phyloP scores from a whole-genome alignment of 2,113 vertebrate genomes.

The Oreochromis tanganicae region DNA sequence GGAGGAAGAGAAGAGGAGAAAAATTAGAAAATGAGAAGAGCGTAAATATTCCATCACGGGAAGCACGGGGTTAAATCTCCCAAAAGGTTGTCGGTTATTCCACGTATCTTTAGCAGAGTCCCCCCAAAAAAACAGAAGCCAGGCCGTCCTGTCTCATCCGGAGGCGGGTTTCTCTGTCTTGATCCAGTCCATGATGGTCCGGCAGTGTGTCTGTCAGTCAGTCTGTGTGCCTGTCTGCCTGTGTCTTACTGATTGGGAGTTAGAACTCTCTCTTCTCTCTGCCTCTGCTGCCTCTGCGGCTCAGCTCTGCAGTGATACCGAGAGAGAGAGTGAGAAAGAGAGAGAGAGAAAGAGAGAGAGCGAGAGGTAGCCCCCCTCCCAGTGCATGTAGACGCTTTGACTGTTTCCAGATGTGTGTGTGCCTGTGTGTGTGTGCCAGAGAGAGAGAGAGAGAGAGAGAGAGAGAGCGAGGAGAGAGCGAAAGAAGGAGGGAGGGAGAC shows the following conservation, averaged over 20 bases:
- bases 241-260: slow-evolving; percentile 59
- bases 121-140: slow-evolving; percentile 41
- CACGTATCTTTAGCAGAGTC: slow-evolving; percentile 53
- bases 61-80: slow-evolving; percentile 67
- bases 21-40: slow-evolving; percentile 44
- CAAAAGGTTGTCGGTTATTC: slow-evolving; percentile 63
- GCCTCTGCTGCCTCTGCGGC: slow-evolving; percentile 69
- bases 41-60: slow-evolving; percentile 69
- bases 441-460: background rate
- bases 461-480: background rate
- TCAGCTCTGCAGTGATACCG: slow-evolving; percentile 70
- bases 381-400: slow-evolving; percentile 73
- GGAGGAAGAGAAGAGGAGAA: slow-evolving; percentile 46
- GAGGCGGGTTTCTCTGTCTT: slow-evolving; percentile 47
- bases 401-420: slow-evolving; percentile 80
- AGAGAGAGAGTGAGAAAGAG: slow-evolving; percentile 22
- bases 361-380: slow-evolving; percentile 45
- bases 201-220: slow-evolving; percentile 37
- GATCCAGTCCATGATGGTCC: slow-evolving; percentile 66
- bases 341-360: background rate
- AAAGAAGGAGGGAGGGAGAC: slow-evolving; percentile 8
- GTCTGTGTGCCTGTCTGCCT: slow-evolving; percentile 30
- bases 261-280: slow-evolving; percentile 60
- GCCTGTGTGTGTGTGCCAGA: background rate
- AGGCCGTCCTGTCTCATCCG: slow-evolving; percentile 63